phyloP scores from a whole-genome alignment of 1,140 invertebrate genomes.

The Drosophila triauraria region DNA sequence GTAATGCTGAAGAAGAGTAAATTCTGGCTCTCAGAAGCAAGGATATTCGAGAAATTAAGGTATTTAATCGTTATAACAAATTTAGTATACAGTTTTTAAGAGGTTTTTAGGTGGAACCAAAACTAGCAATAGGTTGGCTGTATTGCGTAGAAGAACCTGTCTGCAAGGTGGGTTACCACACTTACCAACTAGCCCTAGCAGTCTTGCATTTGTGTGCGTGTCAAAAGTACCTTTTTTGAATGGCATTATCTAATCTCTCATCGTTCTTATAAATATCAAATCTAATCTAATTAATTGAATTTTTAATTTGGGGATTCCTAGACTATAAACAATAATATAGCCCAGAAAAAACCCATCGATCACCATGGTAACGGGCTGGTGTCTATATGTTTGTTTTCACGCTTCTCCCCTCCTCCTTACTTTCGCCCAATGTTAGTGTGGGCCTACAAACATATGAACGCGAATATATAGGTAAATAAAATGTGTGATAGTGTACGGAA shows the following conservation, averaged over 20 bases:
- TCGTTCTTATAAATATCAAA: neutral
- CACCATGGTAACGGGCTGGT: conserved; percentile 30
- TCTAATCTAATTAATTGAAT: conserved; percentile 5
- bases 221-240: neutral
- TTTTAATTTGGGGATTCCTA: neutral
- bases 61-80: neutral
- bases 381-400: neutral
- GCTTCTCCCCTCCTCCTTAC: conserved; percentile 8
- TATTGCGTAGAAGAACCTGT: conserved; percentile 15
- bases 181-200: conserved; percentile 13
- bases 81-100: too few relatives aligned
- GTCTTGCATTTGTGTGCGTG: conserved; percentile 6
- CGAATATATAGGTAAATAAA: conserved; percentile 12
- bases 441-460: conserved; percentile 7
- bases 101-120: neutral
- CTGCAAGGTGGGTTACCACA: conserved; percentile 9
- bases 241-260: neutral
- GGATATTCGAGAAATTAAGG: conserved; percentile 30
- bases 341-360: conserved; percentile 20
- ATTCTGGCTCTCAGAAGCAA: conserved; percentile 27
- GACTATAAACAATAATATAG: conserved; percentile 17
- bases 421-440: conserved; percentile 13
- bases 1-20: conserved; percentile 10
- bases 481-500: conserved; percentile 35
- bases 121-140: neutral